Percentiles rank a stretch among this genome's conserved stretches.
Conservation (phyloP, 1,140 invertebrate species). For the Sinella curviseta region DNA sequence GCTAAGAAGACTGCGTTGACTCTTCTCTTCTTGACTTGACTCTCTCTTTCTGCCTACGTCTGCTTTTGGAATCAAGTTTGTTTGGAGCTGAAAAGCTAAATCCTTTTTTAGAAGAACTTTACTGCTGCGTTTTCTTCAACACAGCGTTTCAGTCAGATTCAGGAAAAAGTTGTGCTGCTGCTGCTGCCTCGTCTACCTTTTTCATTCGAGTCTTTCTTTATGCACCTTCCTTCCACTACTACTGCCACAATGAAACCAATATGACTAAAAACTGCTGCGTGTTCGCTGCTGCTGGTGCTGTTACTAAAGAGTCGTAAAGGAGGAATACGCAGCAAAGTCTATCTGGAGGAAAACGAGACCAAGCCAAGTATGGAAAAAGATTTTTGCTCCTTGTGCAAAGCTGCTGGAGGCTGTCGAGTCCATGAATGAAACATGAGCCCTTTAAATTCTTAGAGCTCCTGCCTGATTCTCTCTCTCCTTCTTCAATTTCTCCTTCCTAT, state of each 20-base stretch:
- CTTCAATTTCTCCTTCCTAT: not conserved
- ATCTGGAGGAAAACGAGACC: not conserved
- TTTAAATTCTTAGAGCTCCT: not conserved
- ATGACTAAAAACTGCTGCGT: too few relatives aligned
- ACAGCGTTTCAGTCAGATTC: not conserved
- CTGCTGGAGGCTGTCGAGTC: not conserved
- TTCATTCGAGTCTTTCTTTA: too few relatives aligned
- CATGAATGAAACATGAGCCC: conserved; percentile 24
- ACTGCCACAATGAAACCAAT: too few relatives aligned
- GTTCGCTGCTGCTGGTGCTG: too few relatives aligned
- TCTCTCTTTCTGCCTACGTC: not conserved
- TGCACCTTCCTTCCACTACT: too few relatives aligned
- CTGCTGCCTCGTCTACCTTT: too few relatives aligned
- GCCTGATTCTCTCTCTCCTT: not conserved
- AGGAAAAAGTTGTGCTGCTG: not conserved
- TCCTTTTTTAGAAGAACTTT: not conserved
- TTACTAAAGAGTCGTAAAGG: too few relatives aligned
- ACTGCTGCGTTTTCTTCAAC: too few relatives aligned
- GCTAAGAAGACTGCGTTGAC: not conserved
- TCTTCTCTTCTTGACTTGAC: not conserved
- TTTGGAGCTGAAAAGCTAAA: not conserved
- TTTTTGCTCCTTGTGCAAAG: not conserved
- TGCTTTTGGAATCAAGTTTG: not conserved
- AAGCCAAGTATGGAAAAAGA: conserved; percentile 10
- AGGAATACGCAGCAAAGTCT: not conserved